Conservation (phyloP, 2,888 invertebrate species). For the Pollenia labialis region DNA sequence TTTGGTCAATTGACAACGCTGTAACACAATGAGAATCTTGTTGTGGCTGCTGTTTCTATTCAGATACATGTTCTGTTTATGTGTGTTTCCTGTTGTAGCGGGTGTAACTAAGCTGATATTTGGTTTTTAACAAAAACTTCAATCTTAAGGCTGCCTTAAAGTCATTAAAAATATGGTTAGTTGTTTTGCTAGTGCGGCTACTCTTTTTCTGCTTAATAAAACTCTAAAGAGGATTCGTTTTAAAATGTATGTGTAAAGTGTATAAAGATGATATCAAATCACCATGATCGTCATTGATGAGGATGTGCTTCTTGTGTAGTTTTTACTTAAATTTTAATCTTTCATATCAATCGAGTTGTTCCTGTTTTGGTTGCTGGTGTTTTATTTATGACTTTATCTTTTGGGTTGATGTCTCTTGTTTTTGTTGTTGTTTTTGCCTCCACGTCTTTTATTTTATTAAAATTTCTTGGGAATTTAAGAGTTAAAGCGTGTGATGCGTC, state of each 20-base stretch:
- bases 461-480: slow-evolving; percentile 65
- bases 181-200: slow-evolving; percentile 31
- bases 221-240: slow-evolving; percentile 37
- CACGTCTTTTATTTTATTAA: slow-evolving; percentile 38
- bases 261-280: slow-evolving; percentile 64
- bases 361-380: slow-evolving; percentile 50
- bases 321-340: slow-evolving; percentile 58
- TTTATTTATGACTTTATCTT: slow-evolving; percentile 71
- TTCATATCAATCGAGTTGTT: slow-evolving; percentile 55
- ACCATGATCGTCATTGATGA: slow-evolving; percentile 43
- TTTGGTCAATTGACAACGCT: slow-evolving; percentile 2
- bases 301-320: slow-evolving; percentile 64
- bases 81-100: slow-evolving; percentile 68
- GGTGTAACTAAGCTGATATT: slow-evolving; percentile 53
- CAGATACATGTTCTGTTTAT: slow-evolving; percentile 5
- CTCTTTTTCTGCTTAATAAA: slow-evolving; percentile 6
- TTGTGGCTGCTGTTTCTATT: slow-evolving; percentile 2
- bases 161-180: slow-evolving; percentile 44
- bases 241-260: not conserved
- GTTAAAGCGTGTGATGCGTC: slow-evolving; percentile 47
- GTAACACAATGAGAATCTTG: not conserved
- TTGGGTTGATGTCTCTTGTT: slow-evolving; percentile 11
- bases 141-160: slow-evolving; percentile 26
- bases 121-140: slow-evolving; percentile 14
- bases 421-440: not conserved